phyloP scores from a whole-genome alignment of 2,113 vertebrate species.

The Girardinichthys multiradiatus region DNA sequence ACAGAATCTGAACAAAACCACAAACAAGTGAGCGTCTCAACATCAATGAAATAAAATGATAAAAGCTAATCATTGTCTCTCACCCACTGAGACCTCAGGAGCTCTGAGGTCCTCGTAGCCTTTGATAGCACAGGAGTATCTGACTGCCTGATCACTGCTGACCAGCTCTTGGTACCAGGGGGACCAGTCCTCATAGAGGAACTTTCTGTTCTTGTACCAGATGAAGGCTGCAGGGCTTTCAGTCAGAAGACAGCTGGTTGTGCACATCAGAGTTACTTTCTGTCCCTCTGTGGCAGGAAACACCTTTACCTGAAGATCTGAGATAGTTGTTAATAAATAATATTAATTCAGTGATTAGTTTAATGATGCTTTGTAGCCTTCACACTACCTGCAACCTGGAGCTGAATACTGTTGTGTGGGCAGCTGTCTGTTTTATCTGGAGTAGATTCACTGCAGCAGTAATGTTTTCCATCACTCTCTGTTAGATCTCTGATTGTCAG shows the following conservation, averaged over 20 bases:
- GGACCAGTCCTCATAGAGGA: conserved; percentile 49
- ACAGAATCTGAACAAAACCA: conserved; percentile 18
- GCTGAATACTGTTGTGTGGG: not conserved
- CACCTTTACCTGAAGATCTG: conserved; percentile 45
- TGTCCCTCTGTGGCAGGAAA: conserved; percentile 1
- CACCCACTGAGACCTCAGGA: conserved; percentile 33
- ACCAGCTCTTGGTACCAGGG: conserved; percentile 41
- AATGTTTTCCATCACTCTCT: not conserved
- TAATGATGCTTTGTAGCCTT: no score
- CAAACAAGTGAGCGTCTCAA: not conserved
- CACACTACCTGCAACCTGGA: conserved; percentile 16
- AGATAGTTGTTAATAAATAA: no score
- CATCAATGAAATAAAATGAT: accelerated
- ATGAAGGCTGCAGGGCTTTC: conserved; percentile 36
- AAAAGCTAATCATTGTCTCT: not conserved
- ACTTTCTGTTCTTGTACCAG: conserved; percentile 52
- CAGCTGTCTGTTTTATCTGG: not conserved
- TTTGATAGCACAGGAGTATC: conserved; percentile 52
- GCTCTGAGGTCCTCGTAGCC: conserved; percentile 16
- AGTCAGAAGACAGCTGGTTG: conserved; percentile 46
- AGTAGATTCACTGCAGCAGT: conserved; percentile 1
- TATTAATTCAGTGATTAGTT: no score
- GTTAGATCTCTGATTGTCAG: conserved; percentile 8
- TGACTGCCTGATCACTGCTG: conserved; percentile 28
- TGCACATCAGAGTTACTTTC: conserved; percentile 37